Evolutionary conservation across 2,888 invertebrate genomes (phyloP).

Genomic region (Cephonodes hylas): DNA sequence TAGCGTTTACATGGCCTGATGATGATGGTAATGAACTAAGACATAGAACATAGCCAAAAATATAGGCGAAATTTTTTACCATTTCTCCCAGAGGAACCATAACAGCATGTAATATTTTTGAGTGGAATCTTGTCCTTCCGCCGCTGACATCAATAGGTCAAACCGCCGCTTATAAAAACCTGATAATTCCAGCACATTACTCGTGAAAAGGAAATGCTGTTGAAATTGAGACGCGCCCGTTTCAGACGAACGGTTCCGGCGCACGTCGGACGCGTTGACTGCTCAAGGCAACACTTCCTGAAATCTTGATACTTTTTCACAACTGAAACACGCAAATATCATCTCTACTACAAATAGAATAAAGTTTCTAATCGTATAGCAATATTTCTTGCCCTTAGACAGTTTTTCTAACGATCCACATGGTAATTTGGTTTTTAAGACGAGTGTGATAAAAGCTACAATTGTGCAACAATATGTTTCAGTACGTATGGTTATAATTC

Average conservation of each 20-base stretch:
- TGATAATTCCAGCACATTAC: conserved; percentile 2
- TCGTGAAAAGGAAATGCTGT: conserved; percentile 13
- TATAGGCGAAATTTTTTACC: too few species aligned
- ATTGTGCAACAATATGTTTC: neutral
- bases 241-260: conserved; percentile 9
- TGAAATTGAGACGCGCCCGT: conserved; percentile 14
- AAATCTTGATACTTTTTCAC: neutral
- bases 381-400: neutral
- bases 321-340: neutral
- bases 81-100: too few species aligned
- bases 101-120: too few species aligned
- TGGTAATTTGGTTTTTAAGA: neutral
- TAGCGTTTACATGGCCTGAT: too few species aligned
- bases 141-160: too few species aligned
- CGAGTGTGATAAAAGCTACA: neutral
- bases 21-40: too few species aligned
- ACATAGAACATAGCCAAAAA: too few species aligned
- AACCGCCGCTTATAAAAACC: neutral
- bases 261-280: conserved; percentile 4
- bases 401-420: neutral
- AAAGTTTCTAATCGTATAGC: neutral
- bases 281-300: conserved; percentile 14
- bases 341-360: neutral
- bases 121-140: too few species aligned
- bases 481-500: neutral